phyloP scores from a whole-genome alignment of 2,888 invertebrate genomes.

The Hylaea fasciaria region DNA sequence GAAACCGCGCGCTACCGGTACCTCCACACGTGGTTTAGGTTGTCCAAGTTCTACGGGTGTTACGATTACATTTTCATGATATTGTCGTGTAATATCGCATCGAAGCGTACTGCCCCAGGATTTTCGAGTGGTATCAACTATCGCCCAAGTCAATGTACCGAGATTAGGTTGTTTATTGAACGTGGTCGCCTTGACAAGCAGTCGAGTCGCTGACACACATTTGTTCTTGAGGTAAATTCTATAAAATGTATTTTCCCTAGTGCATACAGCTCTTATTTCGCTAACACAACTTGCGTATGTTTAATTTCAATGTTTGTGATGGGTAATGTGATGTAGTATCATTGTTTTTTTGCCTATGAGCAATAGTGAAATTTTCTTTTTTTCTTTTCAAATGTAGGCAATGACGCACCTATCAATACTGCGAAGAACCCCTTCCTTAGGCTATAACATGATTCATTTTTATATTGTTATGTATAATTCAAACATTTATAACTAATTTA shows the following conservation, averaged over 20 bases:
- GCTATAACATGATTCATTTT: neutral
- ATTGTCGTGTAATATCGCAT: slow-evolving; percentile 52
- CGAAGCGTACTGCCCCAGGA: slow-evolving; percentile 47
- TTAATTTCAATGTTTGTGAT: slow-evolving; percentile 15
- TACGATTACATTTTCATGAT: slow-evolving; percentile 63
- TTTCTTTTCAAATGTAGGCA: slow-evolving; percentile 56
- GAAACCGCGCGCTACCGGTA: slow-evolving; percentile 79
- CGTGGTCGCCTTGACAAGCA: slow-evolving; percentile 79
- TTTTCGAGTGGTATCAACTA: slow-evolving; percentile 52
- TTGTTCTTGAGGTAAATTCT: slow-evolving; percentile 63
- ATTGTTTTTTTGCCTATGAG: slow-evolving; percentile 11
- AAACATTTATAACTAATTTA: too few relatives aligned
- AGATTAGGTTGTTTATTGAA: slow-evolving; percentile 78
- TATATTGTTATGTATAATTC: too few relatives aligned
- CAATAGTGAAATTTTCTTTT: slow-evolving; percentile 54
- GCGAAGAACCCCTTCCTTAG: neutral
- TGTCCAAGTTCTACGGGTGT: slow-evolving; percentile 65
- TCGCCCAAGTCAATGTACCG: slow-evolving; percentile 55
- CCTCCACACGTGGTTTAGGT: slow-evolving; percentile 80
- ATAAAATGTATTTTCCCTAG: slow-evolving; percentile 37
- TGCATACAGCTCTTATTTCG: slow-evolving; percentile 7
- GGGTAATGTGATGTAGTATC: slow-evolving; percentile 17
- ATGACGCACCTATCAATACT: slow-evolving; percentile 70
- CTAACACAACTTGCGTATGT: slow-evolving; percentile 4
- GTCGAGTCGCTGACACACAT: slow-evolving; percentile 69